A percentile compares a stretch with the other conserved stretches of the same genome.
Conservation (phyloP, 2,113 vertebrate genomes). For the Arvicanthis niloticus region DNA sequence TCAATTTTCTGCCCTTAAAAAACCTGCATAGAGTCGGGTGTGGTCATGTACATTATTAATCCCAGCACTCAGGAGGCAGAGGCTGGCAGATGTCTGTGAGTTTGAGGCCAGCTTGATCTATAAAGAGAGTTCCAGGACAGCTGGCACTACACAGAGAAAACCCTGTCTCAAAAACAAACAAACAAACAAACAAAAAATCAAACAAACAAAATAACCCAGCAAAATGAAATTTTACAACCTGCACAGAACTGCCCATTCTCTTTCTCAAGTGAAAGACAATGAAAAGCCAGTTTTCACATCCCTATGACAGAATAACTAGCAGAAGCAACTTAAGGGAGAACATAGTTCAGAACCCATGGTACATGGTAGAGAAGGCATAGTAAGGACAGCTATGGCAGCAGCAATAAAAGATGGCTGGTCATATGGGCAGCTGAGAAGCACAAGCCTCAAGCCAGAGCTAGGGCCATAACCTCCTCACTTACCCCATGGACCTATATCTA, state of each 20-base stretch:
- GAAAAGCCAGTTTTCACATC: background rate
- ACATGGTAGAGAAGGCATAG: background rate
- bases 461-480: background rate
- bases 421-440: background rate
- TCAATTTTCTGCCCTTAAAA: background rate
- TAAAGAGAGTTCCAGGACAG: too few species aligned
- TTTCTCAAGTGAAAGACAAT: background rate
- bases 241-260: background rate
- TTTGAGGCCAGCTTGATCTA: too few species aligned
- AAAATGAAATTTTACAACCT: background rate
- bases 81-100: too few species aligned
- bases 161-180: too few species aligned
- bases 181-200: too few species aligned
- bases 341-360: background rate
- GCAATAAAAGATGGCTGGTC: background rate
- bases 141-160: too few species aligned
- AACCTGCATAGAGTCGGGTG: background rate
- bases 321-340: background rate
- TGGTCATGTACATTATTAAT: too few species aligned
- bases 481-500: background rate
- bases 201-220: too few species aligned
- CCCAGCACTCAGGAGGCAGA: too few species aligned
- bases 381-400: background rate
- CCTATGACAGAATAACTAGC: background rate
- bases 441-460: background rate